Evolutionary conservation across 2,797 vertebrate genomes (phyloP).

Genomic region (Kryptolebias ocellatus): DNA sequence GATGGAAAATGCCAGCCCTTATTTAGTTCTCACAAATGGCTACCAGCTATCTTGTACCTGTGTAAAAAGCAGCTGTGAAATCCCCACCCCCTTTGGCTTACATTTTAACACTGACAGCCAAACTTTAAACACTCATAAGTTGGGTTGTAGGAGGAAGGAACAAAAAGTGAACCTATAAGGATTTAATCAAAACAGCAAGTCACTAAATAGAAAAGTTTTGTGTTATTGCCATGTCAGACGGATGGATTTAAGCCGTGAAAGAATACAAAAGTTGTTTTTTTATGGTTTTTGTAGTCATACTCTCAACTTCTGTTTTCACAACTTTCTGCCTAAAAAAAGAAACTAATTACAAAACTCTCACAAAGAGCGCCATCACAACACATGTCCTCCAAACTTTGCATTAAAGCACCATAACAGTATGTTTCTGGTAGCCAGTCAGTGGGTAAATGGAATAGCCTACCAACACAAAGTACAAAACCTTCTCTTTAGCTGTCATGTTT

Average conservation of each 20-base stretch:
- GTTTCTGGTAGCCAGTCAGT: conserved; percentile 48
- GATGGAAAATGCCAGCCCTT: conserved; percentile 40
- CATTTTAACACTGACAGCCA: conserved; percentile 43
- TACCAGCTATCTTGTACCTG: conserved; percentile 43
- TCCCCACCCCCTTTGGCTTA: conserved; percentile 28
- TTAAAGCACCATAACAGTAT: conserved; percentile 46
- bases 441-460: conserved; percentile 32
- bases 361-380: conserved; percentile 4
- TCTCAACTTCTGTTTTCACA: conserved; percentile 22
- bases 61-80: conserved; percentile 43
- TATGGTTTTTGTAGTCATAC: neutral
- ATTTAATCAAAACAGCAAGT: conserved; percentile 25
- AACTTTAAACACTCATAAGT: conserved; percentile 26
- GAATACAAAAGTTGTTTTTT: neutral
- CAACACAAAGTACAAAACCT: conserved; percentile 52
- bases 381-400: conserved; percentile 44
- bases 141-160: conserved; percentile 9
- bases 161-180: conserved; percentile 1
- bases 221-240: conserved; percentile 14
- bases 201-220: conserved; percentile 4
- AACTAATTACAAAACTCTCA: conserved; percentile 38
- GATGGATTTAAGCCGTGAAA: conserved; percentile 26
- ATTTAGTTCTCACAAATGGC: conserved; percentile 46
- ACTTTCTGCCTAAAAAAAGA: conserved; percentile 16
- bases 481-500: conserved; percentile 71